These are phyloP conservation scores for Meles meles DNA, from an alignment of 2,113 vertebrate species.

Conservation along the genomic window DNA sequence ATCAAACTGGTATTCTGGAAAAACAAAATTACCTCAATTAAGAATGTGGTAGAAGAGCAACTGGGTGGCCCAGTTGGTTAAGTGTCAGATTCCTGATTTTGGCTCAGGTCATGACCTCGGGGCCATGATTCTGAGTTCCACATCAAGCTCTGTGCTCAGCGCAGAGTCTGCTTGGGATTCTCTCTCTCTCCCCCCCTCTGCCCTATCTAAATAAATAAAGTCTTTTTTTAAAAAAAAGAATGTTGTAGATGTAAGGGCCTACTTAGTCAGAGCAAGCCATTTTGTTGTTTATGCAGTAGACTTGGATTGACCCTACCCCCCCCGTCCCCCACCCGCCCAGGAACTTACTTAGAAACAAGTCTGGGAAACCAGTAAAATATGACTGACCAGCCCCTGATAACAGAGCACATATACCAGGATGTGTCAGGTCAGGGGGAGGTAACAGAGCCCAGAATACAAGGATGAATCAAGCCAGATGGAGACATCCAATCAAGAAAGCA, in stretches of 20 bases:
- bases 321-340: too few relatives aligned
- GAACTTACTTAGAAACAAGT: too few relatives aligned
- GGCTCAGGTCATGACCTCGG: neutral
- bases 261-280: too few relatives aligned
- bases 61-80: neutral
- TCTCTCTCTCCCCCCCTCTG: neutral
- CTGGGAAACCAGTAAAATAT: too few relatives aligned
- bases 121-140: neutral
- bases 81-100: neutral
- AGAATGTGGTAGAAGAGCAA: neutral
- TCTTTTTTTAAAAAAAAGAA: neutral
- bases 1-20: neutral
- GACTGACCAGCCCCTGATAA: too few relatives aligned
- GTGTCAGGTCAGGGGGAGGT: too few relatives aligned
- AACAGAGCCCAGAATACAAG: too few relatives aligned
- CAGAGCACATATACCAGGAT: too few relatives aligned
- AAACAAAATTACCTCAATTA: constrained; percentile 3
- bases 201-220: neutral
- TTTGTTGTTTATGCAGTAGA: too few relatives aligned
- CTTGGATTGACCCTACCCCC: too few relatives aligned
- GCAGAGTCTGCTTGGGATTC: neutral
- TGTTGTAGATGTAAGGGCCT: neutral
- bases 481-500: too few relatives aligned
- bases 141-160: neutral
- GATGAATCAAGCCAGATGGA: too few relatives aligned